These are phyloP conservation scores for Apodemia duryi DNA, from an alignment of 2,888 invertebrate species.

Conservation along the genomic window DNA sequence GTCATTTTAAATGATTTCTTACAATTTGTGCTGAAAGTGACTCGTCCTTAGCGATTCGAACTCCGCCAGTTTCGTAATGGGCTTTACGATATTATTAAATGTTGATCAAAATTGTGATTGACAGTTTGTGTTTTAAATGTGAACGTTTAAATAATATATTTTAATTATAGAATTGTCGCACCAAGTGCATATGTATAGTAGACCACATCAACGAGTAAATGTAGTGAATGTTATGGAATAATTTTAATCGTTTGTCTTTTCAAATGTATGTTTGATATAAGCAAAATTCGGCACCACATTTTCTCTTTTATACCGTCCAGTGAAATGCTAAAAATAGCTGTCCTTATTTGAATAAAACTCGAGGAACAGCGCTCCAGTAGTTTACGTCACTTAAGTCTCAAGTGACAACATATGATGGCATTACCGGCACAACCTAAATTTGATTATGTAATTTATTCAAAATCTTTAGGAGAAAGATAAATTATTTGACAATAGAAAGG, in stretches of 20 bases:
- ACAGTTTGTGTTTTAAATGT: conserved; percentile 56
- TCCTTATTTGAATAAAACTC: conserved; percentile 10
- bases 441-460: conserved; percentile 15
- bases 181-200: conserved; percentile 67
- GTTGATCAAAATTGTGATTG: conserved; percentile 57
- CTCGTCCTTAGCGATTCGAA: background rate
- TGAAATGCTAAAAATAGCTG: conserved; percentile 38
- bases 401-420: background rate
- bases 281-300: conserved; percentile 52
- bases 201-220: conserved; percentile 61
- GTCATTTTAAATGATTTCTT: background rate
- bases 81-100: conserved; percentile 32
- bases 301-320: conserved; percentile 73
- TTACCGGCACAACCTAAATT: conserved; percentile 6
- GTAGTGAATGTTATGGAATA: conserved; percentile 44
- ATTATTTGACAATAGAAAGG: conserved; percentile 32
- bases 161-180: conserved; percentile 57
- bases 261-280: conserved; percentile 42
- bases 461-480: conserved; percentile 17
- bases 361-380: background rate
- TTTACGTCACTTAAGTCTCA: background rate
- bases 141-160: conserved; percentile 49
- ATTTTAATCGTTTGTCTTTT: conserved; percentile 45
- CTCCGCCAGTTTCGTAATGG: background rate
- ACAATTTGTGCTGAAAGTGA: background rate